A percentile compares a stretch with the other conserved stretches of the same genome.
These are phyloP conservation scores for Meiosimyza platycephala DNA, from an alignment of 2,888 invertebrate species.

Conservation along the genomic window DNA sequence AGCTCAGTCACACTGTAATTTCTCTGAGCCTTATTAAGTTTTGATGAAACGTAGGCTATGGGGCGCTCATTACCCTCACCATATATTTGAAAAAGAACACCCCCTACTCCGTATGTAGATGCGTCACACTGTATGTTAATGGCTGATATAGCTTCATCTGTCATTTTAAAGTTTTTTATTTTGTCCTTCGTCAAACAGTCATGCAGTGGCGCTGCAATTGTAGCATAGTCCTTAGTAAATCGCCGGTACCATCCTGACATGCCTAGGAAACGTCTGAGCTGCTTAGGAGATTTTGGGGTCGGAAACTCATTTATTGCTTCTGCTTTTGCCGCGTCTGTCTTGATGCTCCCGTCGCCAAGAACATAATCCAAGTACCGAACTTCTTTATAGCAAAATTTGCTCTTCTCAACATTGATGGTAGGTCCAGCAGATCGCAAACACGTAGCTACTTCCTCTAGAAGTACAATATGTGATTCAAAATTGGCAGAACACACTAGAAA, in stretches of 20 bases:
- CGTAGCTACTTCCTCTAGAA: not conserved
- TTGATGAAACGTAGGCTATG: conserved; percentile 14
- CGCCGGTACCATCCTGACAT: conserved; percentile 30
- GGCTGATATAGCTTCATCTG: conserved; percentile 16
- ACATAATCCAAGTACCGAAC: conserved; percentile 10
- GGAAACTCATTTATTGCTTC: conserved; percentile 24
- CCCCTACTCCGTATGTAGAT: not conserved
- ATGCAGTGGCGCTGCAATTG: conserved; percentile 14
- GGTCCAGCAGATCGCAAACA: no score
- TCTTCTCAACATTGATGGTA: no score
- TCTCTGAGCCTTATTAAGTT: conserved; percentile 24
- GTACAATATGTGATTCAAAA: conserved; percentile 31
- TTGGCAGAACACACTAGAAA: conserved; percentile 21
- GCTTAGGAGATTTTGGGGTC: conserved; percentile 13
- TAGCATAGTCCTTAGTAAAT: conserved; percentile 24
- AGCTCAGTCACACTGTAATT: conserved; percentile 36
- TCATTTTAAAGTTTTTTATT: not conserved
- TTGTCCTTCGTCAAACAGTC: conserved; percentile 16
- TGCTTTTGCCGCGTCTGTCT: conserved; percentile 15
- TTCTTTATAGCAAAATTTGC: not conserved
- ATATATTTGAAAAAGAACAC: conserved; percentile 9
- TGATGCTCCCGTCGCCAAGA: conserved; percentile 7
- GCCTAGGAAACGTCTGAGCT: conserved; percentile 29
- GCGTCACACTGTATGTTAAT: conserved; percentile 14
- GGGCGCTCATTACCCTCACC: conserved; percentile 8